Evolutionary conservation across 2,888 invertebrate species (phyloP).

Genomic region (Buathra laborator): DNA sequence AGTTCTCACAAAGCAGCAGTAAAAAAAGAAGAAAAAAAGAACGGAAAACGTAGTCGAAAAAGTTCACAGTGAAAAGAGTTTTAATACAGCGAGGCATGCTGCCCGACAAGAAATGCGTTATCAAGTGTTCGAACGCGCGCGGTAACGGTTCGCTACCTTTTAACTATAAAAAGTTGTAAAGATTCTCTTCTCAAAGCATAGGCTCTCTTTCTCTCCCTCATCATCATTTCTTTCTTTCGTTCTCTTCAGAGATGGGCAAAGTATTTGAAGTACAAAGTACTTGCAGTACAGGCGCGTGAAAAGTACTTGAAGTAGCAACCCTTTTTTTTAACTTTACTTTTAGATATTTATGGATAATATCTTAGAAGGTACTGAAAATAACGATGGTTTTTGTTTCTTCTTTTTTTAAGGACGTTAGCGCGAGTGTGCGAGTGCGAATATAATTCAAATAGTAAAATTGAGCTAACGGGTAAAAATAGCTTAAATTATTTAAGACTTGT

Average conservation of each 20-base stretch:
- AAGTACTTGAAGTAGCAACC: no score
- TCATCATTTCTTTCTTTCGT: not conserved
- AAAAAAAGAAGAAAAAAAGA: no score
- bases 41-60: not conserved
- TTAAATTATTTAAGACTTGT: constrained; percentile 37
- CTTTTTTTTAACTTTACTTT: constrained; percentile 3
- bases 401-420: constrained; percentile 30
- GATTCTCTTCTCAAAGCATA: constrained; percentile 62
- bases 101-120: constrained; percentile 71
- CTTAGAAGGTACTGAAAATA: constrained; percentile 60
- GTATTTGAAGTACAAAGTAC: no score
- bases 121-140: constrained; percentile 72
- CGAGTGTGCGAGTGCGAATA: constrained; percentile 45
- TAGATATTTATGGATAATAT: constrained; percentile 29
- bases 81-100: not conserved
- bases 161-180: constrained; percentile 69
- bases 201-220: not conserved
- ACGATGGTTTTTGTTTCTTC: constrained; percentile 45
- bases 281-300: no score
- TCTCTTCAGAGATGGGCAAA: not conserved
- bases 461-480: constrained; percentile 53
- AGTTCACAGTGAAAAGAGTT: not conserved
- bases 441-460: constrained; percentile 53
- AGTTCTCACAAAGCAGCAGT: no score
- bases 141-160: constrained; percentile 77